Evolutionary conservation across 1,140 invertebrate genomes (phyloP).

Genomic region (Drosophila kohkoa): DNA sequence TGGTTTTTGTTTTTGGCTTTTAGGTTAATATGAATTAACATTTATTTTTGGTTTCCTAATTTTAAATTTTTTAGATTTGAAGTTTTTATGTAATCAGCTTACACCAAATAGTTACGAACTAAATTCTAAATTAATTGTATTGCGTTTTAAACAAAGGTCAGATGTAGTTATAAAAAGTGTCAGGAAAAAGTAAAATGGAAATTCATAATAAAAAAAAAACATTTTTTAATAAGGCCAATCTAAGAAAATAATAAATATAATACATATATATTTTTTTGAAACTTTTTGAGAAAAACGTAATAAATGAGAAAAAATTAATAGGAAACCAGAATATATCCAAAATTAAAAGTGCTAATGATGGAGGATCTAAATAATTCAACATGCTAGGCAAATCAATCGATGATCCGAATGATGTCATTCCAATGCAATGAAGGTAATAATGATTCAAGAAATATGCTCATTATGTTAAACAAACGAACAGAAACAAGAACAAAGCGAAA

Average conservation of each 20-base stretch:
- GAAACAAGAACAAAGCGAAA: slow-evolving; percentile 33
- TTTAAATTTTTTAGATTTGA: slow-evolving; percentile 30
- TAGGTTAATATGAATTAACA: background rate
- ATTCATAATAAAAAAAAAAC: slow-evolving; percentile 51
- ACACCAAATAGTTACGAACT: slow-evolving; percentile 60
- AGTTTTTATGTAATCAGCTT: slow-evolving; percentile 15
- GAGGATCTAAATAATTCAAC: slow-evolving; percentile 17
- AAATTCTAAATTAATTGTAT: slow-evolving; percentile 54
- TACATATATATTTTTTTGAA: slow-evolving; percentile 83
- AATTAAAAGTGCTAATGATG: slow-evolving; percentile 13
- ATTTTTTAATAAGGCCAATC: slow-evolving; percentile 79
- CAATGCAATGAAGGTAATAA: slow-evolving; percentile 35
- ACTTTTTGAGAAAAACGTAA: slow-evolving; percentile 74
- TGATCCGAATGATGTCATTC: slow-evolving; percentile 12
- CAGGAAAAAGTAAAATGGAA: slow-evolving; percentile 23
- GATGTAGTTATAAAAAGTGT: slow-evolving; percentile 53
- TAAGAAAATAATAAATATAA: slow-evolving; percentile 74
- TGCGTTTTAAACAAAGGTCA: slow-evolving; percentile 57
- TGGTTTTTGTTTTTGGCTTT: slow-evolving; percentile 26
- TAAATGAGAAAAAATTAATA: slow-evolving; percentile 42
- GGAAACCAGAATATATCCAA: slow-evolving; percentile 5
- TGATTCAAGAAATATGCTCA: slow-evolving; percentile 67
- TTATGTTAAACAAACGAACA: slow-evolving; percentile 65
- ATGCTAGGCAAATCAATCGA: slow-evolving; percentile 12
- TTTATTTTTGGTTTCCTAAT: slow-evolving; percentile 17